Percentiles rank a stretch among this genome's conserved stretches.
phyloP scores from a whole-genome alignment of 35 echinoderm and acorn worm species.

The Stichopus chloronotus region DNA sequence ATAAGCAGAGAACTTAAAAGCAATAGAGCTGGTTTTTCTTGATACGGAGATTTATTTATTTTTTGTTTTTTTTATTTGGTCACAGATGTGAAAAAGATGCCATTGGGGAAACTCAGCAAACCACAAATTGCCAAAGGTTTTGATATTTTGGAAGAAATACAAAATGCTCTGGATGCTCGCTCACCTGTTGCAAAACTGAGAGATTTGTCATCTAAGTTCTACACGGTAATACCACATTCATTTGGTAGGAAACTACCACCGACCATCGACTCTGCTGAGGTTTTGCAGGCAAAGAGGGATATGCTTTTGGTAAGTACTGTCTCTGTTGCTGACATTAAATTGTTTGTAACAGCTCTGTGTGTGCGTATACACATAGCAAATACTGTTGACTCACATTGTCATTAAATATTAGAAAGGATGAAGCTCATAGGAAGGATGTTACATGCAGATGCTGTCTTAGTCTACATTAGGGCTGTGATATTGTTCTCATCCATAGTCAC shows the following conservation, averaged over 20 bases:
- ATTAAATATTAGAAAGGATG: too few species aligned
- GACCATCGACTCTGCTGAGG: slow-evolving; percentile 70
- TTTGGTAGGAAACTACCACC: slow-evolving; percentile 91
- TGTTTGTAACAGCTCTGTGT: not conserved
- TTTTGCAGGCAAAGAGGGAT: slow-evolving; percentile 80
- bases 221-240: slow-evolving; percentile 88
- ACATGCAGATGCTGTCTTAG: too few species aligned
- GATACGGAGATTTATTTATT: too few species aligned
- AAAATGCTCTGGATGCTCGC: slow-evolving; percentile 70
- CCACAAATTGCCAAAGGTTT: slow-evolving; percentile 91
- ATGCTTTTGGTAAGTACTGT: slow-evolving; percentile 81
- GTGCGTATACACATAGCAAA: not conserved
- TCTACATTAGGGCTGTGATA: too few species aligned
- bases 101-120: slow-evolving; percentile 91
- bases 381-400: not conserved
- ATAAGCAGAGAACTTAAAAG: too few species aligned
- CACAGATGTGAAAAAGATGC: slow-evolving; percentile 94
- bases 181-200: slow-evolving; percentile 38
- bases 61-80: not conserved
- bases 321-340: slow-evolving; percentile 12
- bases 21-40: too few species aligned
- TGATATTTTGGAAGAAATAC: slow-evolving; percentile 84
- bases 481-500: too few species aligned
- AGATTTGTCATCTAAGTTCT: slow-evolving; percentile 80
- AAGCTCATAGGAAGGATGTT: too few species aligned